Evolutionary conservation across 2,888 invertebrate genomes (phyloP).

Genomic region (Agapostemon virescens): DNA sequence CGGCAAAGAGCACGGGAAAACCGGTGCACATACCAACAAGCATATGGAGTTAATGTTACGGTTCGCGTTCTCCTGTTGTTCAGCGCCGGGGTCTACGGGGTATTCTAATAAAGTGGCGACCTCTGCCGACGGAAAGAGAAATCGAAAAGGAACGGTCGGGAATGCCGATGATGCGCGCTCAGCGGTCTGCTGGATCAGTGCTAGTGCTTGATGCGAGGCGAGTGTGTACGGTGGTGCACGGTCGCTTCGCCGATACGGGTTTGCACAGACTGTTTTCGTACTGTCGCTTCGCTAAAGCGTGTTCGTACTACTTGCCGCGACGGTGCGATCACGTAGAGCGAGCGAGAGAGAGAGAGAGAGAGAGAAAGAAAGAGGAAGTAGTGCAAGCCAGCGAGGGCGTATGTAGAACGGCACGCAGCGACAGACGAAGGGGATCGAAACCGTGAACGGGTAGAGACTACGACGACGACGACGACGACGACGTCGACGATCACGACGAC

Average conservation of each 20-base stretch:
- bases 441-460: not conserved
- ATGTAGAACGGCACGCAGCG: not conserved
- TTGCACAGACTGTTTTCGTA: constrained; percentile 54
- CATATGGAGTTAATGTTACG: constrained; percentile 29
- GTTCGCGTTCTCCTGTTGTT: constrained; percentile 27
- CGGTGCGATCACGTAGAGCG: not conserved
- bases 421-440: not conserved
- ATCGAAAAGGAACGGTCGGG: constrained; percentile 58
- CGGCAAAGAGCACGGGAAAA: constrained; percentile 24
- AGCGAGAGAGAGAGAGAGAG: too few relatives aligned
- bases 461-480: not conserved
- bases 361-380: too few relatives aligned
- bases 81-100: constrained; percentile 13
- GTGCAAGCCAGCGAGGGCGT: not conserved
- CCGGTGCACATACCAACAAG: constrained; percentile 37
- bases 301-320: constrained; percentile 38
- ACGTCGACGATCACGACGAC: not conserved
- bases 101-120: constrained; percentile 54
- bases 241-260: constrained; percentile 54
- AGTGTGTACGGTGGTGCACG: constrained; percentile 62
- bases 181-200: constrained; percentile 63
- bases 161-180: constrained; percentile 67
- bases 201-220: constrained; percentile 68
- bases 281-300: constrained; percentile 44
- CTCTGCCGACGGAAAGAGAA: constrained; percentile 33